phyloP scores from a whole-genome alignment of 2,113 vertebrate species.

The Nipponia nippon region DNA sequence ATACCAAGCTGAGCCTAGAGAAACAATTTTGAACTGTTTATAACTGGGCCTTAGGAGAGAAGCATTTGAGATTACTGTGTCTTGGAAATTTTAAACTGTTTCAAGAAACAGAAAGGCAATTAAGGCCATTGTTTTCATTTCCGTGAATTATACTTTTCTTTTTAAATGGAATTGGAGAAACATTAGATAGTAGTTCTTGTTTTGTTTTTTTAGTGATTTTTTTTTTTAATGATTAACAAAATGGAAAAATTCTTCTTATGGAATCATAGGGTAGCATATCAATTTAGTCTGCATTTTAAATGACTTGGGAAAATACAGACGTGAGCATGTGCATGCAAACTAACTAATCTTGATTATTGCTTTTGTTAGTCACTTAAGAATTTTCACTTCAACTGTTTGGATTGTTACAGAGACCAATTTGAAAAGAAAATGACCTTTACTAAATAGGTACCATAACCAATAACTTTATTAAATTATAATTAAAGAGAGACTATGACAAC shows the following conservation, averaged over 20 bases:
- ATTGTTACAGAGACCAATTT: not conserved
- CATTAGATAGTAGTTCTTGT: not conserved
- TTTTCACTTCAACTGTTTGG: not conserved
- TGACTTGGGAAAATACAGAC: not conserved
- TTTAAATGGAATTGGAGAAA: not conserved
- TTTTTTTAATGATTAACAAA: not conserved
- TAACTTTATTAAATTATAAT: not conserved
- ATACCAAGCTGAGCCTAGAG: not conserved
- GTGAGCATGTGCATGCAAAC: not conserved
- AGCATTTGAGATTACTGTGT: not conserved
- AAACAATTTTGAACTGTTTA: not conserved
- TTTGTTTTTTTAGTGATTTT: not conserved
- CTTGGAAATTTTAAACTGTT: not conserved
- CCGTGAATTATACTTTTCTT: not conserved
- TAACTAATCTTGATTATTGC: not conserved
- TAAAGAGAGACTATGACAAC: not conserved
- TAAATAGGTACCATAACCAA: not conserved
- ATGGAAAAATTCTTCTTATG: not conserved
- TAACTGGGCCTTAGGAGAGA: not conserved
- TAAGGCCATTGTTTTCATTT: not conserved
- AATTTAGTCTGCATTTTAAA: not conserved
- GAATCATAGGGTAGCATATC: not conserved
- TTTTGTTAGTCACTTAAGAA: not conserved
- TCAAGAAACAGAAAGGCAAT: not conserved
- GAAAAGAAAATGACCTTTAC: not conserved